Base-by-base conservation (phyloP, 2,888 invertebrate species). In the Spisula solida region DNA sequence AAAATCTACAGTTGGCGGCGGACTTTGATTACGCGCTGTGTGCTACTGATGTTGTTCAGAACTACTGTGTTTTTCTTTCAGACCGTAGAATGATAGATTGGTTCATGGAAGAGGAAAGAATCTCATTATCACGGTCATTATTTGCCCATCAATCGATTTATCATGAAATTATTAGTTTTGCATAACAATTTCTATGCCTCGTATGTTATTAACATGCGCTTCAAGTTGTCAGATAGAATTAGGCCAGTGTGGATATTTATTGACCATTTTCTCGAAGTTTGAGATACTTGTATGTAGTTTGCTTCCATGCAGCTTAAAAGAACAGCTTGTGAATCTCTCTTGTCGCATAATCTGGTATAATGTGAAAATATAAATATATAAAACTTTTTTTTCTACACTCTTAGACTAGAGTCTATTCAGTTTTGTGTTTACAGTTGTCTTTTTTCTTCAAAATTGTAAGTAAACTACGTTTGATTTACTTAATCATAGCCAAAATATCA, bases 71-170 rank as follows among this genome's bases (percentile, higher is more conserved):
- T 81, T 70, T 87, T 66, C 84, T 70, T 80, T 25, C 78, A 78
- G 88, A 81, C 88, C 75, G 25, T 14, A 2, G 29, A 51, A 75
- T 82, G 87, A 89, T 87, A 75, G 87, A 89, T 89, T 34, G 85
- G 81, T 31, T 20, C n/a, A 56, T 10, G 20, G 81, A 34, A 47
- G 84, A 47, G 47, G 84, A 79, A 87, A 66, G 55, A 84, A 78
- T 70, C 84, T 20, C 81, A 89, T 87, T 89, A 85, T 66, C 81
- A 70, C 18, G 18, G 10, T 85, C 81, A 89, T 89, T 87, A 89
- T 89, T 87, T 89, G 70, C n/a, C 84, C 89, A 89, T 89, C 83
- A 85, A 89, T 89, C 56, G 48, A 78, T 51, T 81, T 85, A 70
- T 34, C 78, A 82, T 55, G 85, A 87, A 51, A 47, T 78, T 87